These are phyloP conservation scores for Tetragonula clypearis DNA, from an alignment of 1,140 invertebrate species.

Conservation along the genomic window DNA sequence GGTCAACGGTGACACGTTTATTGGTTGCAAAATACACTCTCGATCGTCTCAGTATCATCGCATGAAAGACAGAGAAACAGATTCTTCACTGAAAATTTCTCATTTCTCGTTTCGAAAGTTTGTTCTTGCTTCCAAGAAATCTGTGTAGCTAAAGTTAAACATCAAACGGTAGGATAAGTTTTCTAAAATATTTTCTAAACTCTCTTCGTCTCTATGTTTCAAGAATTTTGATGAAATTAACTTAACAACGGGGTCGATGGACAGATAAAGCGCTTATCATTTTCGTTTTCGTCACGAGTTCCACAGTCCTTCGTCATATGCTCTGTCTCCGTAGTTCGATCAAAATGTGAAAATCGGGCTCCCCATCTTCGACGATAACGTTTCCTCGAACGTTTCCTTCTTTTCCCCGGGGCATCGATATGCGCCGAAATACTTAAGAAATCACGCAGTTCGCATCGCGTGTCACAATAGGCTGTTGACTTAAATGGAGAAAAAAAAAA, in stretches of 20 bases:
- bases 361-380: constrained; percentile 13
- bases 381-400: background rate
- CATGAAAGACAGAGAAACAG: too few relatives aligned
- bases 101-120: background rate
- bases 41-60: background rate
- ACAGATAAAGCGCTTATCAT: background rate
- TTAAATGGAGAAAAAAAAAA: background rate
- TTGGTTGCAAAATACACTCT: constrained; percentile 38
- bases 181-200: background rate
- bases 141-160: background rate
- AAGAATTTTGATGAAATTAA: constrained; percentile 20
- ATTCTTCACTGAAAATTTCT: background rate
- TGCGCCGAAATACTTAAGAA: background rate
- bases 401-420: constrained; percentile 5
- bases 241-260: background rate
- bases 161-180: background rate
- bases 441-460: background rate
- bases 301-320: background rate
- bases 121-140: background rate
- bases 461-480: constrained; percentile 20
- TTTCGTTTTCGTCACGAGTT: background rate
- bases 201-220: too few relatives aligned
- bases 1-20: constrained; percentile 63
- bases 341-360: constrained; percentile 14
- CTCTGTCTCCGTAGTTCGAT: background rate